Evolutionary conservation across 35 echinoderm and acorn worm genomes (phyloP).

Genomic region (Lytechinus variegatus): DNA sequence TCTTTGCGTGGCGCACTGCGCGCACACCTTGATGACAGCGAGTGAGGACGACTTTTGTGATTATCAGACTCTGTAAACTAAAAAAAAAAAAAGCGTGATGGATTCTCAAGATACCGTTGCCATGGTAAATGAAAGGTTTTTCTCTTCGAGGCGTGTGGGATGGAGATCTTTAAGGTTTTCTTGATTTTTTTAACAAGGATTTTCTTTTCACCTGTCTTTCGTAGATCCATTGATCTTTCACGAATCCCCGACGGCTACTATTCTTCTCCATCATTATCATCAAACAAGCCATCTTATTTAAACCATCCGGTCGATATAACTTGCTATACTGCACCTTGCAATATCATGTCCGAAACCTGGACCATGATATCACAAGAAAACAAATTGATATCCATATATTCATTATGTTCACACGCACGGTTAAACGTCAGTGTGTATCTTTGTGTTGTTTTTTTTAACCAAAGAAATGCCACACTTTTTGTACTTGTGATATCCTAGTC

Average conservation of each 20-base stretch:
- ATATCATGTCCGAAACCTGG: too few species aligned
- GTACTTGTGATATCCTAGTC: too few species aligned
- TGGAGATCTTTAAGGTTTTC: not conserved
- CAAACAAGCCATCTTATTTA: not conserved
- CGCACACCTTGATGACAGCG: not conserved
- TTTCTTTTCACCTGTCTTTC: not conserved
- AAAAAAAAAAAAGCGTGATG: slow-evolving; percentile 1
- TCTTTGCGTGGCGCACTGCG: not conserved
- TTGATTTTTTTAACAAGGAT: not conserved
- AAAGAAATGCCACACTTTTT: too few species aligned
- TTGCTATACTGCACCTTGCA: not conserved
- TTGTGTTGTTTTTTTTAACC: too few species aligned
- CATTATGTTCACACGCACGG: too few species aligned
- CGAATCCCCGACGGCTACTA: not conserved
- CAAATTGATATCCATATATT: too few species aligned
- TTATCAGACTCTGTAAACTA: not conserved
- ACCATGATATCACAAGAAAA: too few species aligned
- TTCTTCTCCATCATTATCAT: slow-evolving; percentile 14
- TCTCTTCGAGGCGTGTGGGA: slow-evolving; percentile 29
- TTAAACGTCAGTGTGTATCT: too few species aligned
- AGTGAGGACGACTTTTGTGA: not conserved
- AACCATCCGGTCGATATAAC: not conserved
- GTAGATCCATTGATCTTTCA: not conserved
- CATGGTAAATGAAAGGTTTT: slow-evolving; percentile 36
- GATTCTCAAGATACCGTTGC: slow-evolving; percentile 24